phyloP scores from a whole-genome alignment of 2,113 vertebrate genomes.

The Labrus mixtus region DNA sequence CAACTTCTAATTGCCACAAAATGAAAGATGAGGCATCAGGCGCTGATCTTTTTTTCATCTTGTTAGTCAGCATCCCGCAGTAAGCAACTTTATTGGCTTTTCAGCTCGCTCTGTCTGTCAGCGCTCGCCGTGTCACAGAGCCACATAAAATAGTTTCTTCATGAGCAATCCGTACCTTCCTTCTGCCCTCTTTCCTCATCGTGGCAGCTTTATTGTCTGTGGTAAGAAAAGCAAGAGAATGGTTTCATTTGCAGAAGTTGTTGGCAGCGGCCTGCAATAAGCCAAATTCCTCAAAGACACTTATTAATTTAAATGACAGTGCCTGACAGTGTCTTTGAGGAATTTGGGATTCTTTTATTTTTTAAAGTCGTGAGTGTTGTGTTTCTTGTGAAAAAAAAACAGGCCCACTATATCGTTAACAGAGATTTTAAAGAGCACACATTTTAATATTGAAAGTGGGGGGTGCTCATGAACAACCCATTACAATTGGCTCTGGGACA shows the following conservation, averaged over 20 bases:
- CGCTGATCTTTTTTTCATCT: constrained; percentile 47
- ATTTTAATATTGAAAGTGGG: background rate
- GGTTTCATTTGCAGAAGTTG: constrained; percentile 43
- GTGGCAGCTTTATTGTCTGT: constrained; percentile 55
- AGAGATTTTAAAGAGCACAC: background rate
- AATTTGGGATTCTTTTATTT: too few relatives aligned
- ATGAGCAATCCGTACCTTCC: constrained; percentile 14
- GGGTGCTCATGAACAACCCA: background rate
- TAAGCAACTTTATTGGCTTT: constrained; percentile 61
- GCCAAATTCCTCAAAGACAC: too few relatives aligned
- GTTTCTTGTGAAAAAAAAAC: background rate
- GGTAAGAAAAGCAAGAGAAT: background rate
- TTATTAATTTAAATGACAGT: too few relatives aligned
- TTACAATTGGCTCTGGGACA: background rate
- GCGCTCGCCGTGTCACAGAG: background rate
- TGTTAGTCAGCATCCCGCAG: constrained; percentile 59
- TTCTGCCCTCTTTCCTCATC: constrained; percentile 10
- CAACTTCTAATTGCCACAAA: constrained; percentile 54
- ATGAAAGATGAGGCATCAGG: constrained; percentile 61
- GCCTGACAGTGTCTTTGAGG: constrained; percentile 2
- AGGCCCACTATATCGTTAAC: background rate
- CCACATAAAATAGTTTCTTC: constrained; percentile 52
- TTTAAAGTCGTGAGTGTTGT: background rate
- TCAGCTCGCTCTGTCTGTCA: constrained; percentile 18
- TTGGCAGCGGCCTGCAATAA: constrained; percentile 12